Base-by-base conservation (phyloP, 1,140 invertebrate genomes). In the Pemphigus obesinymphae region DNA sequence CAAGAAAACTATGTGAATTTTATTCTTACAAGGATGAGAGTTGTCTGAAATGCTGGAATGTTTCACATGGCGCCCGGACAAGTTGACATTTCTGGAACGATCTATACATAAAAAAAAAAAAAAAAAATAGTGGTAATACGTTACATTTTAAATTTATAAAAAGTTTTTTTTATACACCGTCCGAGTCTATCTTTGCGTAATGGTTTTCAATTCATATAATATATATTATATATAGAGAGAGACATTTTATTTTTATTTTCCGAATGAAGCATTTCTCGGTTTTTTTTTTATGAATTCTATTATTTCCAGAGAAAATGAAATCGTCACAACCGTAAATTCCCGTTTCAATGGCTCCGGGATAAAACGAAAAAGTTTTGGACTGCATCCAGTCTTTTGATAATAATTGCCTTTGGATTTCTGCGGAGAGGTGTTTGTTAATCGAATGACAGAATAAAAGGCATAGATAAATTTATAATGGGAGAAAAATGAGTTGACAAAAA, bases 11-110 rank as follows among this genome's bases (percentile, higher is more conserved):
- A 48, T 73, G 17, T 5, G 45, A 48, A 15, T 73, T 31, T 20
- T 80, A 53, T 82, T 15, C 82, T 82, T 50, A 82, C 82, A 82
- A 72, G 29, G 82, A 43, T 20, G 82, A 58, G 23, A 82, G 73
- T 66, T 82, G 82, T 43, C 34, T 82, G 72, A 66, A 50, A 76
- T 78, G 11, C 73, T 82, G 72, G 61, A 82, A 82, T 78, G 75
- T 82, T 63, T 82, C 82, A 15, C 82, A 78, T 23, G 82, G 72
- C 63, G 48, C 82, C 26, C 61, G 72, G 73, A 82, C 82, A 45
- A 82, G 82, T 50, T 75, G 75, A 82, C 82, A 82, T 78, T 82
- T 82, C 58, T 82, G 82, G 37, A 82, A 66, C 31, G 82, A 80
- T 26, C 76, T 80, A n/a, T n/a, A 80, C 6, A 55, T 10, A 75